Base-by-base conservation (phyloP, 1,140 invertebrate genomes). In the Mactra quadrangularis region DNA sequence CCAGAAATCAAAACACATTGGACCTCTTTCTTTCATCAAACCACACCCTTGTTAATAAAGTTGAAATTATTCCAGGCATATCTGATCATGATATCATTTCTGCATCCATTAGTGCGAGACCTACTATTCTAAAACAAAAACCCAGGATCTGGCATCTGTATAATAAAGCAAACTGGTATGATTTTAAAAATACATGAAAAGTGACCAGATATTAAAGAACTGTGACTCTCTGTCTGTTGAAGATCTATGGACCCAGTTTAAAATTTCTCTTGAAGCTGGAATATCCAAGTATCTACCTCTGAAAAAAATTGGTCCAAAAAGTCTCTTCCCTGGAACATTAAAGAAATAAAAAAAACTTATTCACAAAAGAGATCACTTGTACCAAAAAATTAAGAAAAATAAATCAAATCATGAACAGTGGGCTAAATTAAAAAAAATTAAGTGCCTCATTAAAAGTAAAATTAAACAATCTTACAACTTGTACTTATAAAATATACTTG, bases 1-100 rank as follows among this genome's bases (percentile, higher is more conserved):
- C 75, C 19, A 50, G 75, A 52, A 33, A 38, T 13, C 31, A 66
- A n/a, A 78, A 78, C 60, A 66, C 35, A 19, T 55, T 78, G 7
- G 60, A 78, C 25, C 75, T 66, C n/a, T 64, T 78, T 33, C 41
- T 78, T 50, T 66, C 60, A 22, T 78, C 60, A 29, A 78, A 78
- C 35, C 31, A 33, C 19, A 79, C 77, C 25, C 35, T 79, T 17
- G 38, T 79, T 9, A 70, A 41, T 31, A 38, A 25, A 33, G 52
- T 70, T 3, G 33, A 82, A 59, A 3, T 25, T 57, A 17, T 53
- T 59, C 53, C 66, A 68, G 50, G 78, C 72, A 57, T 74, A 22
- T 52, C 29, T 25, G 66, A 70, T 33, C 41, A 70, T 70, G 27
- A 50, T 41, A 52, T 52, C 13, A 22, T 70, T 29, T 57, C 50